Evolutionary conservation across 1,140 invertebrate genomes (phyloP), one percentile per base, ranked within the genome.

Genomic region (Dendrolimus punctatus): DNA sequence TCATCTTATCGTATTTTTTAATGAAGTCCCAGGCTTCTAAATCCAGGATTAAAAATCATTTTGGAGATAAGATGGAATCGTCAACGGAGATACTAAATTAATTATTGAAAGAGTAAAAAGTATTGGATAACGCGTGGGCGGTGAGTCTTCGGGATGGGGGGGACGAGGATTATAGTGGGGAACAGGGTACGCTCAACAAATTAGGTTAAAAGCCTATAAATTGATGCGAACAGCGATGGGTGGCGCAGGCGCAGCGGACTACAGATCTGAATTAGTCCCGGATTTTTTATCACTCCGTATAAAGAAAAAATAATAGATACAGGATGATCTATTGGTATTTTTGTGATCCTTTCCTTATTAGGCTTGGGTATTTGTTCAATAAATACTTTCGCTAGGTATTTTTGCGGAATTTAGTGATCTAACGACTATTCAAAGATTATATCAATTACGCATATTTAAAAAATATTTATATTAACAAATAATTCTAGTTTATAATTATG

Each of bases 171-270:
- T 23, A 23, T 23, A 23, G 23, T 23, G 41, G 49, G 52, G 56
- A 39, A 53, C 40, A 58, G 46, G 48, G 66, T 61, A 60, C 53
- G 51, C 46, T 56, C 70, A 77, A 85, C 78, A 85, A 85, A 85
- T 85, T 85, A 83, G 76, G 74, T 75, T 82, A 82, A 83, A 83
- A 83, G 80, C 78, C 73, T 75, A 85, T 85, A 83, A 85, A 82
- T 80, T 76, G 80, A 80, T 78, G 76, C 71, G 70, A 78, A 72
- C 67, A 69, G 71, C 74, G 60, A 66, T 85, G 82, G 80, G 82
- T 85, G 80, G 82, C 73, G 73, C 72, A 60, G 64, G 66, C 68
- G 64, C 68, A 71, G 60, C 58, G 63, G 47, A 42, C 57, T 68
- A 76, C 75, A 68, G 64, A 73, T 38, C 68, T 75, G 79, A 82